phyloP scores from a whole-genome alignment of 2,797 vertebrate genomes.

The Poeciliopsis gracilis region DNA sequence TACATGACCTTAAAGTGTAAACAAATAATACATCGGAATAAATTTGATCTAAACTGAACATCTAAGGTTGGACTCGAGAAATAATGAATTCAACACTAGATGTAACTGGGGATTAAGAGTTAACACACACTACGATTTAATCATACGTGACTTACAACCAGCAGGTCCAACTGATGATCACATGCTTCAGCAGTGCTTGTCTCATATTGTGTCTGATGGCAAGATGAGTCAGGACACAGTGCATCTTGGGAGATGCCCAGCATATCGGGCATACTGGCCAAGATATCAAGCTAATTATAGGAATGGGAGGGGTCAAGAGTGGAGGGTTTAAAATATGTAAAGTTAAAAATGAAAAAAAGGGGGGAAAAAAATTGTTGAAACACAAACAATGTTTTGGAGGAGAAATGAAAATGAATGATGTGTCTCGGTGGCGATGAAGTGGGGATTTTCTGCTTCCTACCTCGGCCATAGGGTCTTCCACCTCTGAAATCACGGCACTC shows the following conservation, averaged over 20 bases:
- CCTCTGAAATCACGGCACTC: conserved; percentile 78
- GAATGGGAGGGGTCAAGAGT: conserved; percentile 35
- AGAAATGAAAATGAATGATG: conserved; percentile 6
- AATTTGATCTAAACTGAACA: not conserved
- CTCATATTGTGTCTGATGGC: conserved; percentile 66
- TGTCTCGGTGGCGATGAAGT: not conserved
- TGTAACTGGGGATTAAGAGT: conserved; percentile 14
- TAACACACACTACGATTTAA: conserved; percentile 1
- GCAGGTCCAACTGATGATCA: conserved; percentile 83
- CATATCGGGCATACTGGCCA: conserved; percentile 83
- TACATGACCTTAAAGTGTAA: not conserved
- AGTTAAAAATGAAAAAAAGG: conserved; percentile 62
- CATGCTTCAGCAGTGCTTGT: conserved; percentile 64
- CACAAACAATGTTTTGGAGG: conserved; percentile 19
- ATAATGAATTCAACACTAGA: not conserved
- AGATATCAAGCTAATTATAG: conserved; percentile 87
- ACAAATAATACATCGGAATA: not conserved
- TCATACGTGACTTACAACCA: conserved; percentile 78
- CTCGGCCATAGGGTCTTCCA: conserved; percentile 94
- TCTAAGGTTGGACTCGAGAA: not conserved
- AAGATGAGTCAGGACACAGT: conserved; percentile 67
- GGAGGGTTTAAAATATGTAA: conserved; percentile 44
- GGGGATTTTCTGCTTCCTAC: conserved; percentile 66
- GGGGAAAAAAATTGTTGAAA: conserved; percentile 25
- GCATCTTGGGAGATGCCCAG: conserved; percentile 77